phyloP scores from a whole-genome alignment of 2,888 invertebrate genomes.

The Acrocyrtus sp. region DNA sequence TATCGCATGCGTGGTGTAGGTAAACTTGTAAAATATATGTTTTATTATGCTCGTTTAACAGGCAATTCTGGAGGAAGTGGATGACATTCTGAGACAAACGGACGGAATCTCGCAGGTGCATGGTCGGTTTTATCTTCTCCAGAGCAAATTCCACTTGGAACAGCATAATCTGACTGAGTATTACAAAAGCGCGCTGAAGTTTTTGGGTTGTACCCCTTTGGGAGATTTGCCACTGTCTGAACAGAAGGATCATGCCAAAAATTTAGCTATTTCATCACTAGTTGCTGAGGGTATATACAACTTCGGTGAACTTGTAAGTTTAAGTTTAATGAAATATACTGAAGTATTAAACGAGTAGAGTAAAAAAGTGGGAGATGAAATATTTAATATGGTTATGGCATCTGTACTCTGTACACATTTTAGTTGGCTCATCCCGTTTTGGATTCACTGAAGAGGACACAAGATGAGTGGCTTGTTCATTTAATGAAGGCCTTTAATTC shows the following conservation, averaged over 20 bases:
- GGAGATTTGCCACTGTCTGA: slow-evolving; percentile 74
- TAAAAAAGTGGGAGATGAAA: too few species aligned
- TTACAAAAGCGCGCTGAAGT: slow-evolving; percentile 92
- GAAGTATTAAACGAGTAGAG: slow-evolving; percentile 32
- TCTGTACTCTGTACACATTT: slow-evolving; percentile 52
- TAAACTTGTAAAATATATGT: too few species aligned
- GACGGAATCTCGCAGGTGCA: slow-evolving; percentile 95
- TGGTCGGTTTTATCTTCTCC: slow-evolving; percentile 91
- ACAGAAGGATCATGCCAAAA: slow-evolving; percentile 84
- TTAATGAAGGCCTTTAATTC: slow-evolving; percentile 86
- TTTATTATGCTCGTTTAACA: slow-evolving; percentile 62
- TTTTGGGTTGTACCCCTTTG: slow-evolving; percentile 79
- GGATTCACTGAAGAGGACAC: slow-evolving; percentile 81
- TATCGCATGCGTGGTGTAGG: not conserved
- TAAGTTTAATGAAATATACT: not conserved
- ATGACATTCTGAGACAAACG: slow-evolving; percentile 84
- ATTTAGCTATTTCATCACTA: slow-evolving; percentile 92
- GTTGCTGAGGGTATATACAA: slow-evolving; percentile 96
- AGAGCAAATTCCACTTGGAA: slow-evolving; percentile 89
- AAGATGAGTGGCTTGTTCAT: slow-evolving; percentile 88
- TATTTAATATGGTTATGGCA: too few species aligned
- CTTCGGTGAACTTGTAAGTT: slow-evolving; percentile 86
- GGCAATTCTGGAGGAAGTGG: slow-evolving; percentile 87
- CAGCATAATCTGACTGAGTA: slow-evolving; percentile 93
- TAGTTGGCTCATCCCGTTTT: slow-evolving; percentile 94